Evolutionary conservation across 1,140 invertebrate genomes (phyloP), one percentile per base, ranked within the genome.

Genomic region (Leptopilina boulardi): DNA sequence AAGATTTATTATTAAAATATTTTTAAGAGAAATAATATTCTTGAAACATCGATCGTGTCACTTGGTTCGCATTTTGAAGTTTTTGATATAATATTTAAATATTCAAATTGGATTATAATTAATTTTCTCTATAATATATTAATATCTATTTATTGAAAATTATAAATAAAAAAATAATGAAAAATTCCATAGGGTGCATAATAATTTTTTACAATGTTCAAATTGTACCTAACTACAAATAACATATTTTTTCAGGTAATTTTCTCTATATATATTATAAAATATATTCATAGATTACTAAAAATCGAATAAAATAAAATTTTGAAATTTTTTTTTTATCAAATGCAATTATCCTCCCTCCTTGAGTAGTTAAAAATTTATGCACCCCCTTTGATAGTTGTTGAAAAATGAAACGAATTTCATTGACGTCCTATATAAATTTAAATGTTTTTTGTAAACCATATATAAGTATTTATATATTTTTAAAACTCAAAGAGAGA

Each of bases 111-210:
- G 21, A 56, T 56, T 26, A 56, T 2, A 54, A 21, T n/a, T 54
- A 11, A 38, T 38, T 38, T 38, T 38, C 34, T 9, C 3, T 38
- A 8, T 6, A 8, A 51, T 47, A n/a, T n/a, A n/a, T n/a, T n/a
- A n/a, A n/a, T n/a, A n/a, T n/a, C n/a, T n/a, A n/a, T n/a, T n/a
- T n/a, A n/a, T n/a, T n/a, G n/a, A n/a, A n/a, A n/a, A n/a, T n/a
- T n/a, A n/a, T n/a, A n/a, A 5, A 59, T 59, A 4, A 59, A 59
- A 59, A 26, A 13, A 66, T 30, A 26, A 66, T 66, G 3, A 30
- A 66, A 66, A 66, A 3, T 66, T 66, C 56, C 8, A 15, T 66
- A 13, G 56, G 56, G 56, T 66, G 56, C 56, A 66, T 66, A 66
- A 66, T 66, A 0, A 66, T 66, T 21, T n/a, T 30, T 66, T 66